Evolutionary conservation across 2,797 vertebrate genomes (phyloP), one percentile per base, ranked within the genome.

Genomic region (Danionella dracula): DNA sequence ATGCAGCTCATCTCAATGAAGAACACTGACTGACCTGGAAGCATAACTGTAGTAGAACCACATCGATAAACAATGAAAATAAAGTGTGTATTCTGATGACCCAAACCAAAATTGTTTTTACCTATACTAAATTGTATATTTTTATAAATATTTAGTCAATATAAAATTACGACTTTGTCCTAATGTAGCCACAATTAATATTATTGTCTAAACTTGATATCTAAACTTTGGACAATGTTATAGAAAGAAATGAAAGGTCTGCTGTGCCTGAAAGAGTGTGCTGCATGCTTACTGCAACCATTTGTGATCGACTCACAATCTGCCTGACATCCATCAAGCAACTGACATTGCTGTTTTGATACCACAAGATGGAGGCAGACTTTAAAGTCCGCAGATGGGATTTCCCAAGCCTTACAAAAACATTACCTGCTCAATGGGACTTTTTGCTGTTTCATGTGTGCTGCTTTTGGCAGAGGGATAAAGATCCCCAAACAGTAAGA

Each of bases 281-380:
- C 5, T 11, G 17, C 19, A 35, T 15, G 1, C 40, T 16, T 57
- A 29, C n/a, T 41, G 37, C 9, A 4, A 40, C n/a, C 15, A 15
- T 27, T 37, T 37, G 29, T 4, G 31, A 23, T 17, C 35, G 40
- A 23, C 49, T 44, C 27, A 10, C 20, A 31, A 19, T 34, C n/a
- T 13, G 21, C 34, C 9, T 21, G 42, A 41, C 32, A 55, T 19
- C 60, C 45, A 21, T 46, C 23, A 57, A 48, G 56, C n/a, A 4
- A 32, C 15, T 44, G 51, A 29, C 41, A 66, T 13, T 66, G 34
- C 53, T 57, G 51, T 50, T 62, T 53, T 59, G 6, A 34, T 45
- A 49, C 70, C 72, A 74, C 58, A 29, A 72, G 70, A 66, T 59
- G 76, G 70, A 35, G 71, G 66, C 67, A 75, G 60, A 70, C 60